Conservation (phyloP, 2,888 invertebrate species). For the Anoplius nigerrimus region DNA sequence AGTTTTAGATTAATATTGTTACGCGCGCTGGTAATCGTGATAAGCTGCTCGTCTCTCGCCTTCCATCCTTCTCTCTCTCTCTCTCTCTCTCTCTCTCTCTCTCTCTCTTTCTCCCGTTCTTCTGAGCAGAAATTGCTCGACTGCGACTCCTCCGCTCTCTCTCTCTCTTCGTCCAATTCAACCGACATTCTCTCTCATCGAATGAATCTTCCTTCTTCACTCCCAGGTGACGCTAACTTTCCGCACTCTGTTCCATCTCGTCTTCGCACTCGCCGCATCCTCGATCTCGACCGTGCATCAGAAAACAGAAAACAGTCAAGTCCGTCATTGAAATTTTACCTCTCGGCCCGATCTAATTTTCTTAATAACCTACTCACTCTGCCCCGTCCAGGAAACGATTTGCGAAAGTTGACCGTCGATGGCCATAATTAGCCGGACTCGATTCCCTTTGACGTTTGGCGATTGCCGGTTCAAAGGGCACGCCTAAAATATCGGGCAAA, state of each 20-base stretch:
- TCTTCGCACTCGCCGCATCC: no score
- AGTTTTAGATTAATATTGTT: conserved; percentile 68
- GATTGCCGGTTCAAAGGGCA: no score
- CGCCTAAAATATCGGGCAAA: no score
- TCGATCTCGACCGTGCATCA: no score
- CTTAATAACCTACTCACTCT: no score
- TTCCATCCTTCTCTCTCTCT: conserved; percentile 29
- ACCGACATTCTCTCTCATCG: conserved; percentile 13
- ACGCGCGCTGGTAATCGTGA: conserved; percentile 62
- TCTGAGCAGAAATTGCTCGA: neutral
- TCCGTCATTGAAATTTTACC: no score
- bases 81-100: conserved; percentile 7
- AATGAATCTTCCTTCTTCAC: neutral
- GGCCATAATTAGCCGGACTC: no score
- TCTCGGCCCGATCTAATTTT: no score
- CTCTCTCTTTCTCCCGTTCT: neutral
- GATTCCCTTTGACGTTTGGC: no score
- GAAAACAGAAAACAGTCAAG: no score
- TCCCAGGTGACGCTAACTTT: neutral
- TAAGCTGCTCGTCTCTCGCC: conserved; percentile 45
- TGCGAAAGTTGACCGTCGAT: no score
- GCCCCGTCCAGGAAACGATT: no score
- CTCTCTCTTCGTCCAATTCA: neutral
- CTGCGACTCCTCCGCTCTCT: neutral
- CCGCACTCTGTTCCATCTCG: neutral